These are phyloP conservation scores for Scomberomorus guttatus DNA, from an alignment of 2,797 vertebrate genomes.

Conservation along the genomic window DNA sequence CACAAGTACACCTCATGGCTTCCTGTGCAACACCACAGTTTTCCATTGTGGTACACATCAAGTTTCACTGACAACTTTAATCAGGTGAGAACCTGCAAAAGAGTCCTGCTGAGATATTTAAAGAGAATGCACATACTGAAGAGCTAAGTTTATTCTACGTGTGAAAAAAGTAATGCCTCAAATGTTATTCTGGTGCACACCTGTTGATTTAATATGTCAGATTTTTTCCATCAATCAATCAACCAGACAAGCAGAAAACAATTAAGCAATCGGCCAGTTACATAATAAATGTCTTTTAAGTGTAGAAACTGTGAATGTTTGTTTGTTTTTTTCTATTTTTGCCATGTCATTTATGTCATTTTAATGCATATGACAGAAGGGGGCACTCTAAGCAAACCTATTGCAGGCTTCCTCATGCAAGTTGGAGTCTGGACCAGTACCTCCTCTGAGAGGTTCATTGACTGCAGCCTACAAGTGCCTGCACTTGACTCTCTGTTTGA, in stretches of 20 bases:
- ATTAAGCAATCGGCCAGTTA: background rate
- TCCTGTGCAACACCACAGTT: slow-evolving; percentile 84
- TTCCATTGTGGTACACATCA: slow-evolving; percentile 77
- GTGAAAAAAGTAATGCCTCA: background rate
- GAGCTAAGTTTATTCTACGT: background rate
- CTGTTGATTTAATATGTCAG: background rate
- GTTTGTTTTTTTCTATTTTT: slow-evolving; percentile 17
- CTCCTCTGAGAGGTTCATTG: slow-evolving; percentile 71
- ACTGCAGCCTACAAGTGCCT: slow-evolving; percentile 68
- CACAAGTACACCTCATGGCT: slow-evolving; percentile 72
- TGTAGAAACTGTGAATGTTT: background rate
- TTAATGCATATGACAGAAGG: slow-evolving; percentile 56
- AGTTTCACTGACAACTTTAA: slow-evolving; percentile 40
- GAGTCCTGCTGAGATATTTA: background rate
- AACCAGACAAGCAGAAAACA: background rate
- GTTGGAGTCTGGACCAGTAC: slow-evolving; percentile 49
- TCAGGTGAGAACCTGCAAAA: slow-evolving; percentile 50
- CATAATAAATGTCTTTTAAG: background rate
- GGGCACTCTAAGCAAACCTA: slow-evolving; percentile 70
- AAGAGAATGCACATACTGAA: background rate
- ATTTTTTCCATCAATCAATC: background rate
- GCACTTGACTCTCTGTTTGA: slow-evolving; percentile 73
- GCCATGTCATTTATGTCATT: slow-evolving; percentile 41
- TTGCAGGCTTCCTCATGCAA: slow-evolving; percentile 7
- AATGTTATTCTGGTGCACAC: background rate